These are phyloP conservation scores for Zosterops lateralis DNA, from an alignment of 2,113 vertebrate species.

Conservation along the genomic window DNA sequence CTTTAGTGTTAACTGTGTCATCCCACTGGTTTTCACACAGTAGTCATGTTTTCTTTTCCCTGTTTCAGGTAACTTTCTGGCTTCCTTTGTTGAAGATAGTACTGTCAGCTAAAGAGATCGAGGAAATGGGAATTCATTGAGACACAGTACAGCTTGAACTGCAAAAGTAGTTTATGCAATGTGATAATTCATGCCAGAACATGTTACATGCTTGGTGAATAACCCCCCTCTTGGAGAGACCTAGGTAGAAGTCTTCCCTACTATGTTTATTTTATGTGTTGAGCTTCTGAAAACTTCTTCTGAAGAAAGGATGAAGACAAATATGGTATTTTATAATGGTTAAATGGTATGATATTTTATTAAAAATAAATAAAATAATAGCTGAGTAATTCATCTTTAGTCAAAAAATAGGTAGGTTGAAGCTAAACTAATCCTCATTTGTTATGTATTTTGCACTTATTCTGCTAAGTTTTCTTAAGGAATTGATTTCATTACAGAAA, in stretches of 20 bases:
- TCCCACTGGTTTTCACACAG: not conserved
- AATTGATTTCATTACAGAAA: constrained; percentile 7
- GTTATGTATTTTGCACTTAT: not conserved
- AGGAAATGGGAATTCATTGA: not conserved
- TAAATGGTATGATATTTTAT: not conserved
- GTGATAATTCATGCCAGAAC: not conserved
- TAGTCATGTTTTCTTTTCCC: not conserved
- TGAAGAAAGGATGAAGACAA: not conserved
- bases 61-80: not conserved
- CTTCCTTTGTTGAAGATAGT: not conserved
- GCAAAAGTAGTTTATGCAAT: not conserved
- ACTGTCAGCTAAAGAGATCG: not conserved
- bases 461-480: not conserved
- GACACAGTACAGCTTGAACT: not conserved
- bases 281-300: not conserved
- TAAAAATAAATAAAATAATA: not conserved
- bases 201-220: not conserved
- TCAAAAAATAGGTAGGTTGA: constrained; percentile 11
- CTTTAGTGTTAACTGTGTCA: not conserved
- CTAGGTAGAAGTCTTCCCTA: not conserved
- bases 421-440: not conserved
- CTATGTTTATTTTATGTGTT: not conserved
- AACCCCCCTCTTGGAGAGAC: not conserved
- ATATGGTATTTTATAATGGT: not conserved
- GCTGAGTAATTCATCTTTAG: not conserved